These are phyloP conservation scores for Seriola quinqueradiata DNA, from an alignment of 2,113 vertebrate species.

Conservation along the genomic window DNA sequence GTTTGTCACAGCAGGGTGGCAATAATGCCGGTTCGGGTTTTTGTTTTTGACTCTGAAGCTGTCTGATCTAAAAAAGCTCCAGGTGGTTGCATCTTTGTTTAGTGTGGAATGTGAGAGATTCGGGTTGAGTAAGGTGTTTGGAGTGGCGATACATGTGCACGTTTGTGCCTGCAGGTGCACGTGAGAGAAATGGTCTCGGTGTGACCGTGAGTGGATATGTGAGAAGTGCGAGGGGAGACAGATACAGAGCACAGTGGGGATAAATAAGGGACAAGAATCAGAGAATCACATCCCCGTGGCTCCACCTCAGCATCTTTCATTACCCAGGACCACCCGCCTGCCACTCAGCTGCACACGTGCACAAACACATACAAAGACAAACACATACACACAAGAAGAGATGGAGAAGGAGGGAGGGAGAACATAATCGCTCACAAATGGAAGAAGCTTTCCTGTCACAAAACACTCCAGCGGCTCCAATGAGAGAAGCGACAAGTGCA, in stretches of 20 bases:
- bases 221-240: conserved; percentile 8
- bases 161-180: conserved; percentile 44
- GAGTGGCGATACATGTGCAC: conserved; percentile 29
- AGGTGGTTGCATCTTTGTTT: conserved; percentile 47
- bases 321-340: conserved; percentile 57
- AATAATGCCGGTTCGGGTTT: conserved; percentile 7
- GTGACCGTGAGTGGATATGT: conserved; percentile 21
- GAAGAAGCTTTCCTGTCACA: conserved; percentile 25
- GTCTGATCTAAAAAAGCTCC: conserved; percentile 41
- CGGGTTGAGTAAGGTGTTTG: conserved; percentile 51
- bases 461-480: conserved; percentile 30
- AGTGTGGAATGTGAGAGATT: conserved; percentile 63
- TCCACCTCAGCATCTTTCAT: conserved; percentile 55
- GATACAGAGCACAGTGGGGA: background rate
- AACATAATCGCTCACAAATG: conserved; percentile 68
- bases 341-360: conserved; percentile 11
- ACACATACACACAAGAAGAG: conserved; percentile 2
- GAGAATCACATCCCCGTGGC: conserved; percentile 32
- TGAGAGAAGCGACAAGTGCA: conserved; percentile 31
- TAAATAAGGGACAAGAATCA: conserved; percentile 44
- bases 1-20: conserved; percentile 22
- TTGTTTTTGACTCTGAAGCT: conserved; percentile 35
- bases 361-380: conserved; percentile 8
- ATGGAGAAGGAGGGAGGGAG: conserved; percentile 29
- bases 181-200: conserved; percentile 20